phyloP scores from a whole-genome alignment of 2,888 invertebrate genomes.

The Tanytarsus gracilentus region DNA sequence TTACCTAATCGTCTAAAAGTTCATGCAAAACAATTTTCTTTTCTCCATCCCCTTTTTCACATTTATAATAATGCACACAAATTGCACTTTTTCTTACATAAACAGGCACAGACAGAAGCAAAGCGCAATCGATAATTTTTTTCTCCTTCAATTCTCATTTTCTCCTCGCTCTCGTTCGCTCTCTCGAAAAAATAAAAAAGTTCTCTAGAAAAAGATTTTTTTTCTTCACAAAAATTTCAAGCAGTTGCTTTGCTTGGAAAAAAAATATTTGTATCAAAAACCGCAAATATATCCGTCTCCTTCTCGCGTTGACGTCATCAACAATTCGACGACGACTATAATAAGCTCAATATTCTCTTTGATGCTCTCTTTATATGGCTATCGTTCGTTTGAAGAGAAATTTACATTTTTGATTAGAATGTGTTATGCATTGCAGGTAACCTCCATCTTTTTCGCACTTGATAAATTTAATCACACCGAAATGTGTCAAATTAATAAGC shows the following conservation, averaged over 20 bases:
- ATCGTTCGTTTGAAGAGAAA: not conserved
- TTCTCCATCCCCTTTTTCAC: not conserved
- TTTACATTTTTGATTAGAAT: too few species aligned
- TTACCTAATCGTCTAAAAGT: too few species aligned
- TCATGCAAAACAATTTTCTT: not conserved
- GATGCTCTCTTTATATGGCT: not conserved
- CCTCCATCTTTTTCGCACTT: too few species aligned
- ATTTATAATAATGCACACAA: too few species aligned
- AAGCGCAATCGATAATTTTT: not conserved
- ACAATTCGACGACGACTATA: not conserved
- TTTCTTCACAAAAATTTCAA: not conserved
- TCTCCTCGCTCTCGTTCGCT: not conserved
- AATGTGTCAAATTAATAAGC: too few species aligned
- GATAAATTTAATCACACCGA: too few species aligned
- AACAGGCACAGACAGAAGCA: too few species aligned
- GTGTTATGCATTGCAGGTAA: too few species aligned
- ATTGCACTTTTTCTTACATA: too few species aligned
- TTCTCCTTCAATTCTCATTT: not conserved
- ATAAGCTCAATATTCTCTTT: too few species aligned
- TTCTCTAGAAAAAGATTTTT: not conserved
- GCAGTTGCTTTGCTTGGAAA: slow-evolving; percentile 9
- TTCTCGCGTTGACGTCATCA: slow-evolving; percentile 16
- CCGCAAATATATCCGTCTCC: not conserved
- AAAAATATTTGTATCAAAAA: too few species aligned
- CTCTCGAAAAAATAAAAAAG: not conserved